A percentile compares a stretch with the other conserved stretches of the same genome.
phyloP scores from a whole-genome alignment of 2,113 vertebrate species.

The Heloderma charlesbogerti region DNA sequence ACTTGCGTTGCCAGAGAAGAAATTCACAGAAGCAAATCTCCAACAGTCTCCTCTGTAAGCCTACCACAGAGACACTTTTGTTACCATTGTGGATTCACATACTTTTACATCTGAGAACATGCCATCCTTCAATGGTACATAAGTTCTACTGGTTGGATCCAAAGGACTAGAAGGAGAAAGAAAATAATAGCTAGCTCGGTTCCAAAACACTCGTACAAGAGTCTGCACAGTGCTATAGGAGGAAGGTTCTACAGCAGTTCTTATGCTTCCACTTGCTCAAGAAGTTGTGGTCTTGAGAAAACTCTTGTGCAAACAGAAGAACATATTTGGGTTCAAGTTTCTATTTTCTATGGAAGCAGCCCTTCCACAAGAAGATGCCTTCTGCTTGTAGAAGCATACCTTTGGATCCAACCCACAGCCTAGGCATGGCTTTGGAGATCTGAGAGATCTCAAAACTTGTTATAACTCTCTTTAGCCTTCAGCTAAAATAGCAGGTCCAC shows the following conservation, averaged over 20 bases:
- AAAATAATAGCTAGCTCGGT: background rate
- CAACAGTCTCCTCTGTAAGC: background rate
- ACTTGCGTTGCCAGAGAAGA: background rate
- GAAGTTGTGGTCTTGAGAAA: background rate
- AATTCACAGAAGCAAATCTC: background rate
- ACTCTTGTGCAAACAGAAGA: background rate
- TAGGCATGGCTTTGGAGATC: constrained; percentile 28
- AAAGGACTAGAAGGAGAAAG: background rate
- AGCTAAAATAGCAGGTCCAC: constrained; percentile 45
- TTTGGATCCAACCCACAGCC: background rate
- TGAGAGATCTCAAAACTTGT: background rate
- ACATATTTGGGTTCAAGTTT: background rate
- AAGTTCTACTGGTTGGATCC: background rate
- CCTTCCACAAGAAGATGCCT: background rate
- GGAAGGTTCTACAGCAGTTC: background rate
- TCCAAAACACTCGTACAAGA: background rate
- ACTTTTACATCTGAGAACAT: background rate
- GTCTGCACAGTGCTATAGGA: background rate
- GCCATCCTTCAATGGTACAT: background rate
- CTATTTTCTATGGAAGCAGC: background rate
- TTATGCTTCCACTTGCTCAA: background rate
- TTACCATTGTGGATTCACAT: background rate
- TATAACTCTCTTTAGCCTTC: background rate
- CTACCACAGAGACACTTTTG: background rate
- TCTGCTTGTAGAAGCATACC: background rate